phyloP scores from a whole-genome alignment of 2,888 invertebrate species.

The Diaperis boleti region DNA sequence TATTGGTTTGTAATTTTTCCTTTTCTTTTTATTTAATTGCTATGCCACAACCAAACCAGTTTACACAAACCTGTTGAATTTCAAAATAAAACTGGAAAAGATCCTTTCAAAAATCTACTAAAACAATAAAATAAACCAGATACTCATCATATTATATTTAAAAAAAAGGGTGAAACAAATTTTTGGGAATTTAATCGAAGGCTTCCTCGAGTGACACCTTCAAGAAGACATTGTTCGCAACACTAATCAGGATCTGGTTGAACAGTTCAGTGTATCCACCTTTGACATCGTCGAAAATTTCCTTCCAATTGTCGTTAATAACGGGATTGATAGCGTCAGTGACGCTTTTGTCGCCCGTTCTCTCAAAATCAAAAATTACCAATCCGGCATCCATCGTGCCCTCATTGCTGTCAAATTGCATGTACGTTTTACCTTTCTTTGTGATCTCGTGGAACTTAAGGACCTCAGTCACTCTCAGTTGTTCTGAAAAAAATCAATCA shows the following conservation, averaged over 20 bases:
- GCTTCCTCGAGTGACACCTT: conserved; percentile 1
- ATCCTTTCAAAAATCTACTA: no score
- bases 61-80: no score
- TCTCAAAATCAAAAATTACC: not conserved
- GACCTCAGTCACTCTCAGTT: not conserved
- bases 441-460: not conserved
- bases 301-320: conserved; percentile 50
- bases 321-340: conserved; percentile 45
- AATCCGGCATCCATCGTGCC: not conserved
- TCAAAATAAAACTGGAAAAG: no score
- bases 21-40: no score
- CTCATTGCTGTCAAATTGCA: not conserved
- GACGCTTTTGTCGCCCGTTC: conserved; percentile 47
- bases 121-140: no score
- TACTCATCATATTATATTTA: no score
- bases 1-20: no score
- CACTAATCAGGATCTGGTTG: not conserved
- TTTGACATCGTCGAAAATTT: conserved; percentile 46
- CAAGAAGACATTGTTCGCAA: not conserved
- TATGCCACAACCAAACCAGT: no score
- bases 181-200: no score
- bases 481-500: not conserved
- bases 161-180: no score
- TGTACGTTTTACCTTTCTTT: not conserved
- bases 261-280: not conserved